Evolutionary conservation across 2,797 vertebrate species (phyloP), one percentile per base, ranked within the genome.

Genomic region (Distichodus sexfasciatus): DNA sequence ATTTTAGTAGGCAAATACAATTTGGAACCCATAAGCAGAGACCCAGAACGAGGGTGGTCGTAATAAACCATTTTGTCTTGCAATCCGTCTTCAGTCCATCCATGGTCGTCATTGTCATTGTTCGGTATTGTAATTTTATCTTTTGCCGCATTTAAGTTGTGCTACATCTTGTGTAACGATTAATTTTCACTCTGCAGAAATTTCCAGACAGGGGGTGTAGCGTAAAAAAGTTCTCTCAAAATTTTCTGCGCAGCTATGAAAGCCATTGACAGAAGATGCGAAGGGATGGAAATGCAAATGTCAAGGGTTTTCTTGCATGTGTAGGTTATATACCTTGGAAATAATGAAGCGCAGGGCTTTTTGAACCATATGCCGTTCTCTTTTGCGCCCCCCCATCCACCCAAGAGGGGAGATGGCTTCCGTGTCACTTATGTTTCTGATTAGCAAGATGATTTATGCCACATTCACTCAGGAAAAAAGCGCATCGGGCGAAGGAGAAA

Each of bases 401-500:
- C 33, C 94, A 93, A 94, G 94, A 94, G 93, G 84, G 91, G 92
- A 97, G 95, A 98, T 95, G 96, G 94, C 93, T 97, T 92, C n/a
- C 90, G 89, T 94, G 94, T 99, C 97, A 99, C 96, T 99, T 98
- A 98, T 94, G 96, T 94, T 98, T 98, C 97, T 98, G 96, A 98
- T 99, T 98, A 98, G 95, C 94, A 94, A 94, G 94, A 95, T 99
- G 97, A 99, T 99, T 99, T 99, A 99, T 99, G 97, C 95, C 96
- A 96, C 95, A 94, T 96, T 97, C 94, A 92, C 94, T 99, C 96
- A 97, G n/a, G n/a, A n/a, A n/a, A n/a, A 96, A 99, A 97, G 96
- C 95, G 94, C 94, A 94, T 94, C 94, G 93, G 93, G 95, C 94
- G 91, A 98, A 98, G 95, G 96, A 94, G 94, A 95, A 98, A 98